A percentile compares a stretch with the other conserved stretches of the same genome.
These are phyloP conservation scores for Xerus rutilus DNA, from an alignment of 2,797 vertebrate species.

Conservation along the genomic window DNA sequence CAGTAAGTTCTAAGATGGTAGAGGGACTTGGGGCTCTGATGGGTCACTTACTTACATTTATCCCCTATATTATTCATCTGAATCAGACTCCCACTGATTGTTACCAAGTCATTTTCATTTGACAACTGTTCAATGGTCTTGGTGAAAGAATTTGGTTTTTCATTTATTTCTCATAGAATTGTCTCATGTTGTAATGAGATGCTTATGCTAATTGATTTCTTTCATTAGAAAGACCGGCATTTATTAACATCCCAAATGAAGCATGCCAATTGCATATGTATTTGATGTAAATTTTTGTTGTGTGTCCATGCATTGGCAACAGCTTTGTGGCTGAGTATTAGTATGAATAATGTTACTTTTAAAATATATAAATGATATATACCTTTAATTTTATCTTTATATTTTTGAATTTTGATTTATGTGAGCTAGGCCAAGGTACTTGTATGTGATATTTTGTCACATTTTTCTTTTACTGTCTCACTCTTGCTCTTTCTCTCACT, in stretches of 20 bases:
- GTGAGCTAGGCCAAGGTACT: not conserved
- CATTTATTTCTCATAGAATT: conserved; percentile 50
- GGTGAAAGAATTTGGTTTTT: conserved; percentile 57
- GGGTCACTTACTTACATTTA: not conserved
- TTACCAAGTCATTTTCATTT: conserved; percentile 28
- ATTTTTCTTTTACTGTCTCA: not conserved
- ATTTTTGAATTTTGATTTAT: not conserved
- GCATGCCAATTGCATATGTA: conserved; percentile 7
- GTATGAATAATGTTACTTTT: not conserved
- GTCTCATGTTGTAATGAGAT: conserved; percentile 41
- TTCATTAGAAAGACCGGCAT: not conserved
- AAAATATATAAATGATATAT: not conserved
- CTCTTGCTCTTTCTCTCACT: not conserved
- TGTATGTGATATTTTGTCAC: not conserved
- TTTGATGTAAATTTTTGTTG: conserved; percentile 27
- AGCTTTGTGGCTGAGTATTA: not conserved
- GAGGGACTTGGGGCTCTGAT: not conserved
- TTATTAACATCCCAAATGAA: conserved; percentile 64
- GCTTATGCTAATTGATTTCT: conserved; percentile 39
- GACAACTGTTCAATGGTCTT: conserved; percentile 43
- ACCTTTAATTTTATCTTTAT: not conserved
- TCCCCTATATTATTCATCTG: not conserved
- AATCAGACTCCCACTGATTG: conserved; percentile 31
- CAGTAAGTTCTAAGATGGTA: not conserved
- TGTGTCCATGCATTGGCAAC: not conserved